Evolutionary conservation across 92 coral and sea anemone species (phyloP).

Genomic region (Palythoa grandiflora): DNA sequence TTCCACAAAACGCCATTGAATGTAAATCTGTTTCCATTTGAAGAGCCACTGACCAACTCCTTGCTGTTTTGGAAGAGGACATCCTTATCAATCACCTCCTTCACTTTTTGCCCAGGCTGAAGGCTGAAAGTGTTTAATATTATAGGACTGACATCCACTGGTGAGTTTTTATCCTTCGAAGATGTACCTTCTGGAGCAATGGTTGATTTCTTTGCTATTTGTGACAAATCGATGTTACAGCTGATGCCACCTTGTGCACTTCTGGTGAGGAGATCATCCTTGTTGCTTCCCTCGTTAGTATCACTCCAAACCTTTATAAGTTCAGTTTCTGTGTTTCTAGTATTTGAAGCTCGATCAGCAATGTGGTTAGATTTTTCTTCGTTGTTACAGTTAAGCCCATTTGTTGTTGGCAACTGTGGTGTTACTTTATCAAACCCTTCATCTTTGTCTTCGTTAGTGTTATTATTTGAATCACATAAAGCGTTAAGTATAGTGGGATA

Average conservation of each 20-base stretch:
- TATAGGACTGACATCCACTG: constrained; percentile 13
- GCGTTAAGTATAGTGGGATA: background rate
- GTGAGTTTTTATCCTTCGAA: background rate
- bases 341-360: background rate
- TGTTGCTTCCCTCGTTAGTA: background rate
- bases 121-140: constrained; percentile 33
- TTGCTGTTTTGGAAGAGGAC: background rate
- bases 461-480: background rate
- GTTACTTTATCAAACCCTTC: background rate
- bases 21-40: background rate
- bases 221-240: background rate
- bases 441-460: background rate
- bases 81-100: background rate
- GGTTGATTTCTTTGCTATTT: background rate
- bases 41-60: background rate
- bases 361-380: background rate
- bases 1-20: background rate
- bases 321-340: background rate
- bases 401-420: background rate
- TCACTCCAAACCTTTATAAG: background rate
- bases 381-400: background rate
- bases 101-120: background rate
- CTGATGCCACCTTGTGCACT: background rate
- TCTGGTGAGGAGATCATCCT: background rate
- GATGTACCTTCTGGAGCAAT: too few relatives aligned